Evolutionary conservation across 1,140 invertebrate genomes (phyloP).

Genomic region (Zaprionus taronus): DNA sequence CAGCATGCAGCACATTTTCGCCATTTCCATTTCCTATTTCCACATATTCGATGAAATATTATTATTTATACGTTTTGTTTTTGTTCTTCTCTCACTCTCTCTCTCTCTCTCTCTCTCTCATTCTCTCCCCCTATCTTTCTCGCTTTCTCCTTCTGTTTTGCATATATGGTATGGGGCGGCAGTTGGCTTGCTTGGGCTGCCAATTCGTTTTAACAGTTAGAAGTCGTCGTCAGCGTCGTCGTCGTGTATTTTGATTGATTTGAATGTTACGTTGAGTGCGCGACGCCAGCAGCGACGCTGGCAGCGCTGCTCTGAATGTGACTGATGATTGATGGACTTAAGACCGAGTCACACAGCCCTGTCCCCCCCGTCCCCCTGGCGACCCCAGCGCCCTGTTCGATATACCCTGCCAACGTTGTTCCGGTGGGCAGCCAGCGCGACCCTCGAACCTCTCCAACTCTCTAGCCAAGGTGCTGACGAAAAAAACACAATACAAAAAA

Average conservation of each 20-base stretch:
- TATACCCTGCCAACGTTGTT: slow-evolving; percentile 12
- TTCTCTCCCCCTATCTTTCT: slow-evolving; percentile 1
- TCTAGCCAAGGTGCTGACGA: slow-evolving; percentile 32
- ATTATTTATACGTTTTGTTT: slow-evolving; percentile 53
- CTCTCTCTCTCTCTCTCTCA: slow-evolving; percentile 7
- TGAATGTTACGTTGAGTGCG: slow-evolving; percentile 82
- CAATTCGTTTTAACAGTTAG: slow-evolving; percentile 62
- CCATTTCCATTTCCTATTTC: slow-evolving; percentile 31
- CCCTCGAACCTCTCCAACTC: slow-evolving; percentile 32
- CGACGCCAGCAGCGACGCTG: slow-evolving; percentile 54
- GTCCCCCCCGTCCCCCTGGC: background rate
- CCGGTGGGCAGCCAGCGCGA: slow-evolving; percentile 44
- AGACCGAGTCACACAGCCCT: slow-evolving; percentile 48
- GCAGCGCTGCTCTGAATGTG: slow-evolving; percentile 60
- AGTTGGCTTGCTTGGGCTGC: slow-evolving; percentile 26
- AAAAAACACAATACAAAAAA: slow-evolving; percentile 19
- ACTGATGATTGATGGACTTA: slow-evolving; percentile 83
- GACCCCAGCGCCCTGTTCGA: background rate
- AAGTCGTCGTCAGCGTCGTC: slow-evolving; percentile 48
- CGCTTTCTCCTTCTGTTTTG: slow-evolving; percentile 53
- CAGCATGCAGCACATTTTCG: slow-evolving; percentile 45
- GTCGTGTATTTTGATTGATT: slow-evolving; percentile 76
- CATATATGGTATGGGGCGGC: slow-evolving; percentile 46
- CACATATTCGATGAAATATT: slow-evolving; percentile 78
- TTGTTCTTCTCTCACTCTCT: background rate